Percentiles rank a stretch among this genome's conserved stretches.
These are phyloP conservation scores for Caenorhabditis sulstoni DNA, from an alignment of 2,888 invertebrate species.

Conservation along the genomic window DNA sequence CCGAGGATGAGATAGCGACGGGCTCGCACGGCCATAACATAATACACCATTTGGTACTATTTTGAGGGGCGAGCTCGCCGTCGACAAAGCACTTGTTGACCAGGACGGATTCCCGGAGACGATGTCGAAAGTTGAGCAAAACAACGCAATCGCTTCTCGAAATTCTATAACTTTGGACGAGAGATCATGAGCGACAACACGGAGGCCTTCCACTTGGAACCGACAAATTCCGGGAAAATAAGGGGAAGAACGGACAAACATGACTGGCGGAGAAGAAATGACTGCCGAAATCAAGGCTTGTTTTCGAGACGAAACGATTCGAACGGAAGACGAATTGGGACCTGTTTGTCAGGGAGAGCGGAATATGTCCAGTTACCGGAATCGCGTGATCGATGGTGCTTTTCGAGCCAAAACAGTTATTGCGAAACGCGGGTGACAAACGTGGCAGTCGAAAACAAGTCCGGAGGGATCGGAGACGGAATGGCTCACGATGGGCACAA, in stretches of 20 bases:
- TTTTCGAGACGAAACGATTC: conserved; percentile 1
- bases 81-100: conserved; percentile 31
- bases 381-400: not conserved
- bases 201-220: no score
- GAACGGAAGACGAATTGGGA: conserved; percentile 3
- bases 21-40: conserved; percentile 26
- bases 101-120: conserved; percentile 18
- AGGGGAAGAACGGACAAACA: conserved; percentile 19
- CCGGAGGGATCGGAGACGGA: not conserved
- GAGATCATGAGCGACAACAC: conserved; percentile 14
- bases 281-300: conserved; percentile 6
- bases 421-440: not conserved
- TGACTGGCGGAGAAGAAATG: not conserved
- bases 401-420: conserved; percentile 1
- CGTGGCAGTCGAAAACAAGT: not conserved
- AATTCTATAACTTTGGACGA: conserved; percentile 14
- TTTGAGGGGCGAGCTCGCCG: conserved; percentile 7
- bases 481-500: no score
- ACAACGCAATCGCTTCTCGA: conserved; percentile 13
- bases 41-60: conserved; percentile 33
- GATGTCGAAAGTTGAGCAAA: conserved; percentile 23
- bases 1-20: conserved; percentile 23
- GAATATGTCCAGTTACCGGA: conserved; percentile 4
- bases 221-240: conserved; percentile 3
- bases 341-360: not conserved